Base-by-base conservation (phyloP, 2,113 vertebrate genomes). In the Peromyscus maniculatus region DNA sequence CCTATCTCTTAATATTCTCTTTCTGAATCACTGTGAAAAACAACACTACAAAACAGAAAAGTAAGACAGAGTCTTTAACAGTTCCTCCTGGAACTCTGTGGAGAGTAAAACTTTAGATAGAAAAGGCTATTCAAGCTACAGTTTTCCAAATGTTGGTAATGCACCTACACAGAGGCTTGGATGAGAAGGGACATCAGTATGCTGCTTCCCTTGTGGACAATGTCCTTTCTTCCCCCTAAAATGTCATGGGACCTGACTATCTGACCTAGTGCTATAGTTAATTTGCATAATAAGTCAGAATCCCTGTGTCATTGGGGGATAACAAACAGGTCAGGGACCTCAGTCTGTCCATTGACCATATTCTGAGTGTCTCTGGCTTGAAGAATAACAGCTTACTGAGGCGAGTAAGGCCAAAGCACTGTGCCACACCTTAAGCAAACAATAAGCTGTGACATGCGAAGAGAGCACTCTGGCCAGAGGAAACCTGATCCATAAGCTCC, bases 1-100 rank as follows among this genome's bases (percentile, higher is more conserved):
- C 3, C 3, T 28, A 31, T 33, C 52, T 24, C 46, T 74, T 80
- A 55, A 69, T 28, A 43, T n/a, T 77, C 57, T 93, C 33, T 78
- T 84, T 80, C 59, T 88, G 55, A 78, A 91, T 91, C 33, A 39
- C 66, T 49, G n/a, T 72, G 10, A 75, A 82, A 87, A 95, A 66
- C 0, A 78, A 66, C 28, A 79, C 13, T 9, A 7, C 9, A 79
- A 82, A 82, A 43, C 36, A 96, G 66, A 82, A 31, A 92, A 62
- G 33, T 19, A 93, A 77, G n/a, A 36, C 64, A 1, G 31, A 94
- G 2, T 75, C 49, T 86, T 19, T 36, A 89, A 67, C 0, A n/a
- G 69, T 33, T 72, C 17, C 31, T 52, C 39, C 43, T 74, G 87
- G 79, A 24, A 92, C 5, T 3, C 7, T 55, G 1, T 17, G 74